Percentiles rank a stretch among this genome's conserved stretches.
phyloP scores from a whole-genome alignment of 2,113 vertebrate genomes.

The Takifugu flavidus region DNA sequence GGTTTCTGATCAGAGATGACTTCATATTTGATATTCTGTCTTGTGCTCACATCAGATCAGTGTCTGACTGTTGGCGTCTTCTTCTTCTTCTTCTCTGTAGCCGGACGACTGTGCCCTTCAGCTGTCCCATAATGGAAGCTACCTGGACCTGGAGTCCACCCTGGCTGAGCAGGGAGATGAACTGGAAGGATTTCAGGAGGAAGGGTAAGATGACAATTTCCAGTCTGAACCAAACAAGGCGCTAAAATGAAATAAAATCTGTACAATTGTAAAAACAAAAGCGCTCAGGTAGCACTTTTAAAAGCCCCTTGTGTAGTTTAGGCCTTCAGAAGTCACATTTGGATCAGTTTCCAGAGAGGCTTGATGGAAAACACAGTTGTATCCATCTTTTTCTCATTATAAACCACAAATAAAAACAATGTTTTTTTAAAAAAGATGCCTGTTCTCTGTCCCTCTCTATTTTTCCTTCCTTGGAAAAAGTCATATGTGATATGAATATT shows the following conservation, averaged over 20 bases:
- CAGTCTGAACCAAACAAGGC: background rate
- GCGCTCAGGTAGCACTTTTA: no score
- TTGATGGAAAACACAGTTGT: conserved; percentile 31
- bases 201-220: conserved; percentile 84
- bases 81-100: conserved; percentile 60
- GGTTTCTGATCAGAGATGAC: background rate
- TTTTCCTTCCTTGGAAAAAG: no score
- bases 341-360: conserved; percentile 16
- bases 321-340: conserved; percentile 40
- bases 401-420: conserved; percentile 3
- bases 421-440: conserved; percentile 18
- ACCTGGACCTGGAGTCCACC: conserved; percentile 94
- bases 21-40: background rate
- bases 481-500: conserved; percentile 24
- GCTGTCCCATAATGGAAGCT: conserved; percentile 92
- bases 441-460: no score
- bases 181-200: conserved; percentile 93
- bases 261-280: no score
- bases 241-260: conserved; percentile 1
- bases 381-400: conserved; percentile 19
- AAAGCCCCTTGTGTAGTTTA: no score
- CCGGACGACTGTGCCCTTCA: conserved; percentile 95
- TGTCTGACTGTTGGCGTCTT: conserved; percentile 18
- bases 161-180: conserved; percentile 93
- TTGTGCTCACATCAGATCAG: background rate